Evolutionary conservation across 2,113 vertebrate species (phyloP).

Genomic region (Ia io): DNA sequence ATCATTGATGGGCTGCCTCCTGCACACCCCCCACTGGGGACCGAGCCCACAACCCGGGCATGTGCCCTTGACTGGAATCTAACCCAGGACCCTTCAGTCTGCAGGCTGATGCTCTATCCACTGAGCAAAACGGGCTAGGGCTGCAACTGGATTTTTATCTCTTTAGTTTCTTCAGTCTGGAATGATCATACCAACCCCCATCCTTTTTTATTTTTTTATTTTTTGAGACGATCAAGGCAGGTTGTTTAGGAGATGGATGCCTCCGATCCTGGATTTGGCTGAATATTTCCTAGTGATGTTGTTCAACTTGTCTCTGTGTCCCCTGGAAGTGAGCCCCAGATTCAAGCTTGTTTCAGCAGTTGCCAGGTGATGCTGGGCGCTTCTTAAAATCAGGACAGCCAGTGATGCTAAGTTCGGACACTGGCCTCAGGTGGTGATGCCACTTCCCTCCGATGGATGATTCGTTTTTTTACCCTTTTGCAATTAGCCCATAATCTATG

Average conservation of each 20-base stretch:
- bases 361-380: neutral
- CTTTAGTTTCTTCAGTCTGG: neutral
- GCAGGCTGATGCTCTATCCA: too few species aligned
- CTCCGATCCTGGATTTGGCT: neutral
- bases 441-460: neutral
- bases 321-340: neutral
- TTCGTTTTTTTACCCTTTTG: neutral
- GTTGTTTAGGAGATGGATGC: neutral
- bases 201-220: neutral
- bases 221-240: neutral
- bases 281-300: neutral
- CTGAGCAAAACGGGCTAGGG: too few species aligned
- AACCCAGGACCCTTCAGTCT: too few species aligned
- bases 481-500: neutral
- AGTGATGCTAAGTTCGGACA: too few species aligned
- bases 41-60: too few species aligned
- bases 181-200: neutral
- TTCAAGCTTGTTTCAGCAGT: neutral
- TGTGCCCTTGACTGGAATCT: too few species aligned
- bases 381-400: rapidly evolving
- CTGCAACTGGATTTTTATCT: neutral
- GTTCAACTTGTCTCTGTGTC: neutral
- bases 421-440: neutral
- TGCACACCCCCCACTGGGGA: too few species aligned
- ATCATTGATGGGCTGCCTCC: too few species aligned